Conservation (phyloP, 23 tunicate genomes). For the Phallusia fumigata region DNA sequence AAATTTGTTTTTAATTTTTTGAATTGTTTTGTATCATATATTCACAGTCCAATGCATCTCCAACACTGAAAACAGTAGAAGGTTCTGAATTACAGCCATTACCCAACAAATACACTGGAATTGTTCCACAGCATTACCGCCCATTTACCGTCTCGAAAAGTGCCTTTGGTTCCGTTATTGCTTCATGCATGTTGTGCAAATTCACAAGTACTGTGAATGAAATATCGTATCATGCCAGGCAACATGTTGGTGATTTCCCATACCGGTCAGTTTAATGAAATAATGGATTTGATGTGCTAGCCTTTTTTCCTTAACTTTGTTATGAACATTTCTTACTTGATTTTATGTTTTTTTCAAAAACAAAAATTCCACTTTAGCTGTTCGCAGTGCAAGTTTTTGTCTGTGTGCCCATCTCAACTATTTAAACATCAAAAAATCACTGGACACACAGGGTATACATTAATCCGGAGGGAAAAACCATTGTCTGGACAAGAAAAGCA, state of each 20-base stretch:
- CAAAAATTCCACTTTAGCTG: not conserved
- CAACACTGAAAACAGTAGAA: not conserved
- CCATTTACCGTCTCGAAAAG: constrained; percentile 3
- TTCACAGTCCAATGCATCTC: too few relatives aligned
- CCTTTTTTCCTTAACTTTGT: too few relatives aligned
- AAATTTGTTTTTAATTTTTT: too few relatives aligned
- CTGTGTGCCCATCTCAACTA: not conserved
- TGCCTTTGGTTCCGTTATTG: not conserved
- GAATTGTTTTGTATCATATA: too few relatives aligned
- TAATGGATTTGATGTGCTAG: too few relatives aligned
- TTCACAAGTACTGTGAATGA: not conserved
- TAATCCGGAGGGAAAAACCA: not conserved
- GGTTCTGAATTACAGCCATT: not conserved
- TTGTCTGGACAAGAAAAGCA: not conserved
- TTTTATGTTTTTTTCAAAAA: too few relatives aligned
- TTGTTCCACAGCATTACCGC: constrained; percentile 20
- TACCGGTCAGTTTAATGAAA: constrained; percentile 9
- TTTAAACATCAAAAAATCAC: not conserved
- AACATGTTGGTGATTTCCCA: constrained; percentile 27
- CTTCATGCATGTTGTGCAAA: constrained; percentile 16
- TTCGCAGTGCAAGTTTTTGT: not conserved
- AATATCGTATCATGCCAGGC: constrained; percentile 6
- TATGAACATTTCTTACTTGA: too few relatives aligned
- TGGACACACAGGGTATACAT: not conserved
- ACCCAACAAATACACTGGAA: constrained; percentile 16